phyloP scores from a whole-genome alignment of 2,113 vertebrate genomes.

The Alethe castanea region DNA sequence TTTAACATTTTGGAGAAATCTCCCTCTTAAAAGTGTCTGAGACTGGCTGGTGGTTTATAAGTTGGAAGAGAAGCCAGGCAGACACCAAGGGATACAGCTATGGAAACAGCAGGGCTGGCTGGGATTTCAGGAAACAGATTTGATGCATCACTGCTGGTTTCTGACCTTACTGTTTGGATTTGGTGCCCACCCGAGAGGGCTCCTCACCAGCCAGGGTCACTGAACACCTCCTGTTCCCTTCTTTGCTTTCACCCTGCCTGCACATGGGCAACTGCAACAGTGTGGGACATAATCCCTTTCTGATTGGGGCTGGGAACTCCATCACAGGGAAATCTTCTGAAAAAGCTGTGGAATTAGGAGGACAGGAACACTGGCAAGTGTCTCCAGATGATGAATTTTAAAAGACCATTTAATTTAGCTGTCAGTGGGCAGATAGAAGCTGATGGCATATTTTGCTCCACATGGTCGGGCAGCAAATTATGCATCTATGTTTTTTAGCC shows the following conservation, averaged over 20 bases:
- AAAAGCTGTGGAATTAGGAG: background rate
- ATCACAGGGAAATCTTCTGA: background rate
- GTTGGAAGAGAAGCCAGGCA: background rate
- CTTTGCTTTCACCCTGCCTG: background rate
- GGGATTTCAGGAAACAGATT: background rate
- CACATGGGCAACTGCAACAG: rapidly evolving
- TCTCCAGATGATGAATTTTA: background rate
- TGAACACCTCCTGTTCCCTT: background rate
- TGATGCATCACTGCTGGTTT: background rate
- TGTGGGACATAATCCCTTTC: background rate
- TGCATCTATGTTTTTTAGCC: slow-evolving; percentile 54
- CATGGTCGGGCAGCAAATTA: slow-evolving; percentile 40
- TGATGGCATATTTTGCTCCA: slow-evolving; percentile 8
- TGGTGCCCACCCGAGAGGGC: background rate
- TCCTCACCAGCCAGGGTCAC: background rate
- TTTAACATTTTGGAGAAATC: background rate
- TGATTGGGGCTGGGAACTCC: background rate
- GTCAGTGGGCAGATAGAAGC: slow-evolving; percentile 44
- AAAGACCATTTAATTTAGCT: slow-evolving; percentile 46
- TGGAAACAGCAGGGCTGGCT: background rate
- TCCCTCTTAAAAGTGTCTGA: background rate
- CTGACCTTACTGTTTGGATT: background rate
- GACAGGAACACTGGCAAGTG: background rate
- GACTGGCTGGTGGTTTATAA: background rate
- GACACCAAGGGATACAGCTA: background rate